These are phyloP conservation scores for Drosophila prosaltans DNA, from an alignment of 1,140 invertebrate species.

Conservation along the genomic window DNA sequence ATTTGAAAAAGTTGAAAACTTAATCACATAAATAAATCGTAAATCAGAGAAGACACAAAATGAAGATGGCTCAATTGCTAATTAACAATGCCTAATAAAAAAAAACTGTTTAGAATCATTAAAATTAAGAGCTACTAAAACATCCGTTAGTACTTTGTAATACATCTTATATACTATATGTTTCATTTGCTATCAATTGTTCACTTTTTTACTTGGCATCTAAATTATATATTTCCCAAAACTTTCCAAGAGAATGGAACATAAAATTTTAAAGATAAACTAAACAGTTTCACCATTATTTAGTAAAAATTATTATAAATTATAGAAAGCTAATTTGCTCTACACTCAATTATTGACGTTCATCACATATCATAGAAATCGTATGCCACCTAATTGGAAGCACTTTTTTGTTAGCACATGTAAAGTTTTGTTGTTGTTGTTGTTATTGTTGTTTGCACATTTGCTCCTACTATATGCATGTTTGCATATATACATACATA, in stretches of 20 bases:
- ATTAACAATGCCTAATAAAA: too few relatives aligned
- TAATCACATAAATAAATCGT: too few relatives aligned
- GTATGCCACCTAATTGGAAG: conserved; percentile 3
- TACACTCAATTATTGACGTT: conserved; percentile 8
- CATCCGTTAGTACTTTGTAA: too few relatives aligned
- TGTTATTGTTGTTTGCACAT: background rate
- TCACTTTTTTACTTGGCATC: too few relatives aligned
- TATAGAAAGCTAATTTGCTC: conserved; percentile 11
- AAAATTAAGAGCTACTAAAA: too few relatives aligned
- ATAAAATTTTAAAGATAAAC: background rate
- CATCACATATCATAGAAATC: background rate
- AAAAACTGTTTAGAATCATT: too few relatives aligned
- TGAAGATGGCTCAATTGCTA: too few relatives aligned
- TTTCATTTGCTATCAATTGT: too few relatives aligned
- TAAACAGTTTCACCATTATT: background rate
- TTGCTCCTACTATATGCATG: background rate
- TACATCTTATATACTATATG: too few relatives aligned
- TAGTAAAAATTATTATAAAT: conserved; percentile 4
- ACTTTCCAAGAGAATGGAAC: background rate
- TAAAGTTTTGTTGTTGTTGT: background rate
- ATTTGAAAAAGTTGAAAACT: too few relatives aligned
- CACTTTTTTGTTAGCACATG: conserved; percentile 11
- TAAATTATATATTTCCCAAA: background rate
- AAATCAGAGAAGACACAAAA: too few relatives aligned
- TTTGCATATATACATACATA: background rate